These are phyloP conservation scores for Drosophila rubida DNA, from an alignment of 2,888 invertebrate genomes.

Conservation along the genomic window DNA sequence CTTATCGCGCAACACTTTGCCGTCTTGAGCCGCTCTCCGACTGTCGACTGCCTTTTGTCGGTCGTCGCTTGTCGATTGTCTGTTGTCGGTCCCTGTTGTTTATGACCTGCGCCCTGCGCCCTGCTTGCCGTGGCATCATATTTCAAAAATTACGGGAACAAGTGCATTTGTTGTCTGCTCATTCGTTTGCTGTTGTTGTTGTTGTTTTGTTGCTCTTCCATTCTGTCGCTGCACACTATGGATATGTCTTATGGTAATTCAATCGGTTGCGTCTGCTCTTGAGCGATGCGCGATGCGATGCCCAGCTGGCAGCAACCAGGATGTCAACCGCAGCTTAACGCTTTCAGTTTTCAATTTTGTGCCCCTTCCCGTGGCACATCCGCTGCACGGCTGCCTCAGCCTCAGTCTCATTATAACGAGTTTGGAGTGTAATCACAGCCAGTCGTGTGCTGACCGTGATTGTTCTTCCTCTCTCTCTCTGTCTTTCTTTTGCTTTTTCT, in stretches of 20 bases:
- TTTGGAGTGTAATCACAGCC: conserved; percentile 74
- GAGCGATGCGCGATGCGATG: conserved; percentile 38
- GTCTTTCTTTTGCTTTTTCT: conserved; percentile 12
- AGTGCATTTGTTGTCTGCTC: conserved; percentile 69
- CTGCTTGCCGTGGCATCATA: conserved; percentile 69
- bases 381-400: conserved; percentile 50
- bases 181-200: conserved; percentile 10
- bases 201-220: conserved; percentile 8
- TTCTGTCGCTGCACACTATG: conserved; percentile 12
- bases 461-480: conserved; percentile 21
- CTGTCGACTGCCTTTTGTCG: conserved; percentile 9
- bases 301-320: conserved; percentile 73
- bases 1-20: conserved; percentile 77
- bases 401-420: conserved; percentile 69
- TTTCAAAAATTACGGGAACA: conserved; percentile 73
- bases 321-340: conserved; percentile 73
- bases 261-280: conserved; percentile 61
- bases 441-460: conserved; percentile 55
- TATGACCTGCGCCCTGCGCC: conserved; percentile 78
- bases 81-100: conserved; percentile 46
- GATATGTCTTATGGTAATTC: conserved; percentile 61
- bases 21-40: conserved; percentile 34
- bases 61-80: conserved; percentile 30
- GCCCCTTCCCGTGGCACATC: conserved; percentile 58
- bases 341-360: conserved; percentile 28